phyloP scores from a whole-genome alignment of 2,888 invertebrate genomes.

The Brachylomia viminalis region DNA sequence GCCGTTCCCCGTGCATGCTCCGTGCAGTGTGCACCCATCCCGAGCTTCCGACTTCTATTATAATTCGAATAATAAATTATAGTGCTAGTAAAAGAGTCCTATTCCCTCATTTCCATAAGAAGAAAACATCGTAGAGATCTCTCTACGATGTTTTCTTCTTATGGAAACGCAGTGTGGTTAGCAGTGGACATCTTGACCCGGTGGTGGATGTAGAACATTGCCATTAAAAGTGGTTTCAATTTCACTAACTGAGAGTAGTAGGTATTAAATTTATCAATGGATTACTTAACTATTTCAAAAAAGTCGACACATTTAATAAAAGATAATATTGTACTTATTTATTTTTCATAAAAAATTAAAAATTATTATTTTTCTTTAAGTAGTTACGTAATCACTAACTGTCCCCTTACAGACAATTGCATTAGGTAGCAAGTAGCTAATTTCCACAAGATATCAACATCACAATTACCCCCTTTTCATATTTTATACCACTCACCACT shows the following conservation, averaged over 20 bases:
- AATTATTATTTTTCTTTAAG: not conserved
- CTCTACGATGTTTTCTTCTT: too few species aligned
- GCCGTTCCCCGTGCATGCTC: slow-evolving; percentile 2
- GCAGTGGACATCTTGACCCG: not conserved
- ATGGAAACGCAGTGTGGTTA: not conserved
- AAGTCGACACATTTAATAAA: not conserved
- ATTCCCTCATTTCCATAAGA: slow-evolving; percentile 2
- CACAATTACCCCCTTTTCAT: not conserved
- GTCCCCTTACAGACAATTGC: not conserved
- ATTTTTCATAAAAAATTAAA: not conserved
- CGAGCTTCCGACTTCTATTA: slow-evolving; percentile 30
- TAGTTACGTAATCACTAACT: not conserved
- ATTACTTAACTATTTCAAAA: not conserved
- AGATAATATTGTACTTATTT: too few species aligned
- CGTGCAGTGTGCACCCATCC: slow-evolving; percentile 29
- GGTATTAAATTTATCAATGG: not conserved
- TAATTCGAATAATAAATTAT: slow-evolving; percentile 37
- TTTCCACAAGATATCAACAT: not conserved
- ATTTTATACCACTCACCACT: not conserved
- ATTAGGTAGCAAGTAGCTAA: not conserved
- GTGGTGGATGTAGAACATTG: not conserved
- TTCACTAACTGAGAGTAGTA: not conserved
- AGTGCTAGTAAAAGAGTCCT: slow-evolving; percentile 1
- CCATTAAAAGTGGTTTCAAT: not conserved
- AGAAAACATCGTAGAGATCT: too few species aligned